These are phyloP conservation scores for Sinohyriopsis cumingii DNA, from an alignment of 2,888 invertebrate species.

Conservation along the genomic window DNA sequence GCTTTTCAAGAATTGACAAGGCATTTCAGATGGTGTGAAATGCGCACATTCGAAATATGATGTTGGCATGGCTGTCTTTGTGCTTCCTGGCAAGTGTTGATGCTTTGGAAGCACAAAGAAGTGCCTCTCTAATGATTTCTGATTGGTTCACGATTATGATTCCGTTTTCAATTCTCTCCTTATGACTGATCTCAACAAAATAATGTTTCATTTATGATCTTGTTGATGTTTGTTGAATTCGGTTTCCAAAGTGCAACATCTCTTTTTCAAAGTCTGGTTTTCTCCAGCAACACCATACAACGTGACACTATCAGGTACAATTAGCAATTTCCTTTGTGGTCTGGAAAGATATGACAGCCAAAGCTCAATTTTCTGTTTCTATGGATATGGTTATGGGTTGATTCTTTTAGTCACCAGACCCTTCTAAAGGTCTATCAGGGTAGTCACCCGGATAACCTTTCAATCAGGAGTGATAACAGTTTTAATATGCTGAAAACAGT, in stretches of 20 bases:
- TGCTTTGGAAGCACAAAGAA: constrained; percentile 15
- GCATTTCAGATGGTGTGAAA: constrained; percentile 19
- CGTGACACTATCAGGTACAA: not conserved
- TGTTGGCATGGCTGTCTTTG: not conserved
- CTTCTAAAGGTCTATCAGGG: not conserved
- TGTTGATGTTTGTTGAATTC: constrained; percentile 8
- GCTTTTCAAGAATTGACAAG: constrained; percentile 10
- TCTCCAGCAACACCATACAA: not conserved
- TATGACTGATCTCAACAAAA: not conserved
- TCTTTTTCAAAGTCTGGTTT: not conserved
- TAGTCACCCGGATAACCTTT: not conserved
- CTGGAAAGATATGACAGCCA: constrained; percentile 3
- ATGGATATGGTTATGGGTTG: constrained; percentile 16
- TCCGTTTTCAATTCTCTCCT: not conserved
- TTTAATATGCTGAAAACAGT: constrained; percentile 1
- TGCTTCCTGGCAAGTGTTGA: constrained; percentile 10
- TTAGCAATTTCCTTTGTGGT: not conserved
- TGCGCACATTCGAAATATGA: constrained; percentile 11
- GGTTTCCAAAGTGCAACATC: constrained; percentile 14
- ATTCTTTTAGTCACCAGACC: constrained; percentile 1
- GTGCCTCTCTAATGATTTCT: not conserved
- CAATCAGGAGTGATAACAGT: constrained; percentile 4
- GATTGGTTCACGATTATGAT: not conserved
- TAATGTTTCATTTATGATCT: constrained; percentile 14
- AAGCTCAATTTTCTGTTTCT: constrained; percentile 12